Evolutionary conservation across 2,113 vertebrate genomes (phyloP).

Genomic region (Pseudonaja textilis): DNA sequence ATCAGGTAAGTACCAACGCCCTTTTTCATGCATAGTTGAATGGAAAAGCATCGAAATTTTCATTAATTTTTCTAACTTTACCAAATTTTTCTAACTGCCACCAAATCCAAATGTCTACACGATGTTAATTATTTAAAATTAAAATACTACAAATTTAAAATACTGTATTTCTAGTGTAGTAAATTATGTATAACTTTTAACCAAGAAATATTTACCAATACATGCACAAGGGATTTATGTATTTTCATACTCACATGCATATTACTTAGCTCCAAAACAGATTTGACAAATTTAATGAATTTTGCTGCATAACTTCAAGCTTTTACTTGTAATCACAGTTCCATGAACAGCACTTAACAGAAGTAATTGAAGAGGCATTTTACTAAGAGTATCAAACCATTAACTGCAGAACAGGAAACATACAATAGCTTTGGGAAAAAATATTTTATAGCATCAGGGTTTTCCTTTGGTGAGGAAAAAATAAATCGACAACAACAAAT

Average conservation of each 20-base stretch:
- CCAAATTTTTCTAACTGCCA: background rate
- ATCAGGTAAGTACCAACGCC: no score
- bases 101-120: background rate
- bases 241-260: background rate
- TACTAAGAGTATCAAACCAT: slow-evolving; percentile 49
- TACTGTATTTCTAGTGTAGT: background rate
- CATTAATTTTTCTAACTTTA: background rate
- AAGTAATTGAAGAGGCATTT: slow-evolving; percentile 34
- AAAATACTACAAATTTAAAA: no score
- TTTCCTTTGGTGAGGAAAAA: slow-evolving; percentile 50
- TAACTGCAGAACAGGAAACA: slow-evolving; percentile 27
- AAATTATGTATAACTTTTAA: background rate
- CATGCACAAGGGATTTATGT: background rate
- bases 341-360: slow-evolving; percentile 23
- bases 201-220: background rate
- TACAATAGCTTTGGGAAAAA: slow-evolving; percentile 39
- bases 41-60: background rate
- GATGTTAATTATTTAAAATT: background rate
- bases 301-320: slow-evolving; percentile 10
- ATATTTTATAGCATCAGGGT: slow-evolving; percentile 21
- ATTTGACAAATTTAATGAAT: background rate
- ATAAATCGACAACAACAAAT: slow-evolving; percentile 42
- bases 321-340: slow-evolving; percentile 36
- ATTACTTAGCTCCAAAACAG: background rate
- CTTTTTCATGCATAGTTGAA: background rate